phyloP scores from a whole-genome alignment of 1,140 invertebrate species.

The Diplogasteroides magnus region DNA sequence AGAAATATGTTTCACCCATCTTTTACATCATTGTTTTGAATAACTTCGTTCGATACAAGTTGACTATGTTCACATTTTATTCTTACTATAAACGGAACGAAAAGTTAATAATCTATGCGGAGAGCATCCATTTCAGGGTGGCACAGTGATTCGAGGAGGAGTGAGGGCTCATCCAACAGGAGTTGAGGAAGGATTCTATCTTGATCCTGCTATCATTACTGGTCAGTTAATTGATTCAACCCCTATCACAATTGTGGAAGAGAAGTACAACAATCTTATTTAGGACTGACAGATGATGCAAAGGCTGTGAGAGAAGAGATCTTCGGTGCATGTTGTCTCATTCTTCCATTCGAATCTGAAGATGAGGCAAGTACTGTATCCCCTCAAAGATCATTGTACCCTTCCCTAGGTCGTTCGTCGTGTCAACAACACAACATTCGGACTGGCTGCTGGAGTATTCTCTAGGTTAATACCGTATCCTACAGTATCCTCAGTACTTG shows the following conservation, averaged over 20 bases:
- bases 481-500: slow-evolving; percentile 9
- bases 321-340: slow-evolving; percentile 61
- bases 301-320: slow-evolving; percentile 62
- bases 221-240: slow-evolving; percentile 12
- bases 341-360: slow-evolving; percentile 61
- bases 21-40: background rate
- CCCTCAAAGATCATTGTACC: background rate
- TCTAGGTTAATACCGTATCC: slow-evolving; percentile 46
- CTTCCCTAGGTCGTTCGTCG: slow-evolving; percentile 54
- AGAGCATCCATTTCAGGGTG: slow-evolving; percentile 62
- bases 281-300: slow-evolving; percentile 58
- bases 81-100: background rate
- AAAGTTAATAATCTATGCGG: no score
- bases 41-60: background rate
- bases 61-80: no score
- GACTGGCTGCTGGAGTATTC: slow-evolving; percentile 61
- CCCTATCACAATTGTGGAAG: background rate
- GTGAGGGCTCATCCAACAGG: slow-evolving; percentile 56
- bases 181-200: slow-evolving; percentile 48
- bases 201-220: slow-evolving; percentile 46
- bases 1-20: no score
- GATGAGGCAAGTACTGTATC: slow-evolving; percentile 54
- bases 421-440: slow-evolving; percentile 62
- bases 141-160: slow-evolving; percentile 61
- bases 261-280: background rate